Evolutionary conservation across 2,797 vertebrate genomes (phyloP).

Genomic region (Bryconaethiops microstoma): DNA sequence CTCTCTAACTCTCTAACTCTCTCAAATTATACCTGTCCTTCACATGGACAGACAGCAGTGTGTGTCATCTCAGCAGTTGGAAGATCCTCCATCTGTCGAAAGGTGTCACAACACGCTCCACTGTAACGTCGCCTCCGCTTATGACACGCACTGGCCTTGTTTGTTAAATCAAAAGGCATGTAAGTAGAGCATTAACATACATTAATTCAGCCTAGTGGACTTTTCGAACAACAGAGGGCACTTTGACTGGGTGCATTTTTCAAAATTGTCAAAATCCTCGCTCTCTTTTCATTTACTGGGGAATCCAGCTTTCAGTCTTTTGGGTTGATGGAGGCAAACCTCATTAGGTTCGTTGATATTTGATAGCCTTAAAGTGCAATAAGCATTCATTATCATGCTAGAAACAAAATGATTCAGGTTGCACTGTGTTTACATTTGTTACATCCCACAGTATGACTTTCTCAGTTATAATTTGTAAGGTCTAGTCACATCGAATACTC

Average conservation of each 20-base stretch:
- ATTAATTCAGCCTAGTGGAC: not conserved
- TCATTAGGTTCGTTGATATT: not conserved
- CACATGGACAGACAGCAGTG: constrained; percentile 10
- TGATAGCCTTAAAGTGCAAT: not conserved
- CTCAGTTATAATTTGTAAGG: not conserved
- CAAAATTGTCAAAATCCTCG: not conserved
- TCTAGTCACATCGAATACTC: not conserved
- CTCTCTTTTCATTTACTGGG: not conserved
- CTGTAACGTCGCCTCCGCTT: constrained; percentile 11
- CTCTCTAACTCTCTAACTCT: not conserved
- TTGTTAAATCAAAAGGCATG: constrained; percentile 40
- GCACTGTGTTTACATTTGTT: too few relatives aligned
- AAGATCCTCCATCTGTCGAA: constrained; percentile 32
- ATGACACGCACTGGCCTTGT: constrained; percentile 25
- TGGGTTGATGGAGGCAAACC: not conserved
- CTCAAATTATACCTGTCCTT: constrained; percentile 25
- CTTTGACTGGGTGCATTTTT: not conserved
- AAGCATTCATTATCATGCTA: not conserved
- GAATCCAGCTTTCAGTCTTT: not conserved
- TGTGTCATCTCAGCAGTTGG: constrained; percentile 3
- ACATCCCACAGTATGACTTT: not conserved
- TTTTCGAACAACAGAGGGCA: constrained; percentile 19
- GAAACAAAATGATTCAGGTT: not conserved
- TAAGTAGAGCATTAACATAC: constrained; percentile 36
- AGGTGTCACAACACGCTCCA: not conserved